Conservation (phyloP, 1,140 invertebrate species). For the Halictus rubicundus region DNA sequence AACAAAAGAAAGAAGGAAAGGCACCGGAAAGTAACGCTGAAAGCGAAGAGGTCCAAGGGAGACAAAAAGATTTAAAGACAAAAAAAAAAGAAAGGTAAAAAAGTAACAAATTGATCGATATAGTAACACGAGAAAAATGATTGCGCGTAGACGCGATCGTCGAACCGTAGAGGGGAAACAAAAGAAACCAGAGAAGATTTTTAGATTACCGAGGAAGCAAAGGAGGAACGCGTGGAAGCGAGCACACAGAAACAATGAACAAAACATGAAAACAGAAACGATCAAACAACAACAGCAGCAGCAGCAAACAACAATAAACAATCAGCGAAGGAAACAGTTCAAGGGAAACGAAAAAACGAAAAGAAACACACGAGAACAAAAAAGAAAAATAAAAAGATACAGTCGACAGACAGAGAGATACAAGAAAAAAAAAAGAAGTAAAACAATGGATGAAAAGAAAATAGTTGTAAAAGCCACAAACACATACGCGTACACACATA, state of each 20-base stretch:
- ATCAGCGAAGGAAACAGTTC: too few species aligned
- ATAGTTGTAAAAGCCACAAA: slow-evolving; percentile 73
- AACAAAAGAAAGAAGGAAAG: slow-evolving; percentile 46
- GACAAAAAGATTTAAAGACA: neutral
- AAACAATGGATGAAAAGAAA: slow-evolving; percentile 16
- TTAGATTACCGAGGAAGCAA: slow-evolving; percentile 5
- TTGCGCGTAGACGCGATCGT: neutral
- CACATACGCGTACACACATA: slow-evolving; percentile 73
- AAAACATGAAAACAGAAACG: neutral
- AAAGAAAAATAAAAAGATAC: slow-evolving; percentile 49
- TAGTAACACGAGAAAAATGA: too few species aligned
- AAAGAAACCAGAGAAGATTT: slow-evolving; percentile 8
- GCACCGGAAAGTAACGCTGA: slow-evolving; percentile 22
- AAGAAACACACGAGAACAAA: slow-evolving; percentile 39
- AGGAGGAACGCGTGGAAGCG: slow-evolving; percentile 51
- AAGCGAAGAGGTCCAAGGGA: slow-evolving; percentile 29
- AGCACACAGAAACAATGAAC: slow-evolving; percentile 22
- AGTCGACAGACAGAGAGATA: too few species aligned
- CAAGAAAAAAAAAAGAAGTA: slow-evolving; percentile 47
- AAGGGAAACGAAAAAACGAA: neutral
- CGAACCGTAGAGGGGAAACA: slow-evolving; percentile 27
- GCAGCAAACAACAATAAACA: slow-evolving; percentile 29
- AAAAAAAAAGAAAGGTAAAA: too few species aligned
- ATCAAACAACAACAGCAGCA: slow-evolving; percentile 4
- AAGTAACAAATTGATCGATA: neutral